Evolutionary conservation across 1,140 invertebrate genomes (phyloP), one percentile per base, ranked within the genome.

Genomic region (Agraylea sexmaculata): DNA sequence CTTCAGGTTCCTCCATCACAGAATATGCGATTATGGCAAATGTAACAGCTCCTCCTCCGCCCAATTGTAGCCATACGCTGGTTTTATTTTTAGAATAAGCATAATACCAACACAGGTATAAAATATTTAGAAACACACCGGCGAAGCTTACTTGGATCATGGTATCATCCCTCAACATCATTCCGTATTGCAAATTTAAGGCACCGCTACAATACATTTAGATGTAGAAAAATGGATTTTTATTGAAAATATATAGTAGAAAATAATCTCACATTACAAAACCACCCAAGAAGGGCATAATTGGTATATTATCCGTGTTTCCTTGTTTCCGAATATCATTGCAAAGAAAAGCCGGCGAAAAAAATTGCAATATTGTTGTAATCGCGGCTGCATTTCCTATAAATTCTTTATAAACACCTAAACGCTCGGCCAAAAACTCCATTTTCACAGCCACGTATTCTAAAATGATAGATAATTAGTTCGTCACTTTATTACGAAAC

Each of bases 101-200:
- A 54, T 77, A 82, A 58, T 72, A 87, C 11, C 77, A 55, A 31
- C 62, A 36, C 42, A 77, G 59, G 51, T 85, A 87, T 7, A 72
- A 23, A 0, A 73, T 52, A 53, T 81, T 86, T 21, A 80, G 60
- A 1, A 69, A 51, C 36, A 82, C 59, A 43, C 79, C 82, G 54
- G 77, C 70, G 37, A 82, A 51, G 63, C 85, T 86, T 18, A 84
- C 77, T 54, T 69, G 69, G 29, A 83, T 77, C 77, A 83, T 85
- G 0, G 69, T 72, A 40, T 66, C 58, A 56, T 87, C 83, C 20
- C 72, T 59, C 13, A 87, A 57, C 29, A 86, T 69, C 38, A 70
- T 60, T 20, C 75, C 80, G 58, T 80, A 78, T 50, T 78, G 74
- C 32, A 86, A 61, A 66, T 80, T 80, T 19, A 86, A 60, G 31